Evolutionary conservation across 2,113 vertebrate genomes (phyloP).

Genomic region (Rhinogobius similis): DNA sequence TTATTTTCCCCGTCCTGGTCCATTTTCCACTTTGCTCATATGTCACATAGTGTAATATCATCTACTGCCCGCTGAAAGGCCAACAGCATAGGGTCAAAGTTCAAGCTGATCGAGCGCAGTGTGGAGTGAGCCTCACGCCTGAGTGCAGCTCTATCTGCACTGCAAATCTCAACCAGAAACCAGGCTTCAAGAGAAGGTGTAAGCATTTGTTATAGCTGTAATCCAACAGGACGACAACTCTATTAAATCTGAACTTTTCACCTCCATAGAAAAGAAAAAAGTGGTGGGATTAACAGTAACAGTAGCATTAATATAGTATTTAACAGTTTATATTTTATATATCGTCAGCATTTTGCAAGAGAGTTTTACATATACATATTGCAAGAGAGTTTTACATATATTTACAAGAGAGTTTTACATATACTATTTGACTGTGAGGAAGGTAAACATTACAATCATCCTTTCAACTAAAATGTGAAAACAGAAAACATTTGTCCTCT

Average conservation of each 20-base stretch:
- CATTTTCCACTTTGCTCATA: slow-evolving; percentile 20
- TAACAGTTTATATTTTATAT: not conserved
- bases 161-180: slow-evolving; percentile 1
- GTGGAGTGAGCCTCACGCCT: slow-evolving; percentile 1
- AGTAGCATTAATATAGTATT: not conserved
- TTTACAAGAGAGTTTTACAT: too few species aligned
- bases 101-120: slow-evolving; percentile 37
- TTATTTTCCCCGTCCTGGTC: slow-evolving; percentile 16
- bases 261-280: not conserved
- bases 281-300: not conserved
- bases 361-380: too few species aligned
- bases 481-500: not conserved
- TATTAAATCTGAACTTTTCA: not conserved
- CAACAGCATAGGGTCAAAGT: slow-evolving; percentile 21
- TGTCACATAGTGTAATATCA: slow-evolving; percentile 21
- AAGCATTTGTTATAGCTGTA: not conserved
- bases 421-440: not conserved
- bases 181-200: not conserved
- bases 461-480: not conserved
- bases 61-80: slow-evolving; percentile 25
- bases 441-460: not conserved
- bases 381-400: too few species aligned
- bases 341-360: not conserved
- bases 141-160: slow-evolving; percentile 5
- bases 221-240: slow-evolving; percentile 3